Percentiles rank a stretch among this genome's conserved stretches.
Conservation (phyloP, 2,113 vertebrate genomes). For the Dolichotis patagonum region DNA sequence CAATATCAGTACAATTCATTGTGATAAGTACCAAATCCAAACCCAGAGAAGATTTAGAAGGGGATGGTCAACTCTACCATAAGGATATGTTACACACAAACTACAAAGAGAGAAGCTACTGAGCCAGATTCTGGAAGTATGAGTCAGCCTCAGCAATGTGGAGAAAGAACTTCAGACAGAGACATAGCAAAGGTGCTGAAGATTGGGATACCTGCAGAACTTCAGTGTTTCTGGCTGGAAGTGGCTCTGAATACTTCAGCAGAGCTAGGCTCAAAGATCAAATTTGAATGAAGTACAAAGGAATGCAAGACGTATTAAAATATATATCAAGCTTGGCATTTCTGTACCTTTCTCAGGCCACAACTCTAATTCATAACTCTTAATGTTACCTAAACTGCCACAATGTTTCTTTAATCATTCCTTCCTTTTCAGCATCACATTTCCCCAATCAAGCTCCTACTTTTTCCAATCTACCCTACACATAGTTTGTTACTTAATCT, state of each 20-base stretch:
- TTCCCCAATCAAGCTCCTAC: neutral
- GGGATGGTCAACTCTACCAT: neutral
- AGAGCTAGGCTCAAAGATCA: neutral
- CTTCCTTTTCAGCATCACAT: too few relatives aligned
- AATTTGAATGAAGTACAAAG: neutral
- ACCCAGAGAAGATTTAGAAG: slow-evolving; percentile 13
- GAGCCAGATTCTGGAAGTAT: neutral
- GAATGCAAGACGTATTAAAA: neutral
- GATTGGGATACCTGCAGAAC: neutral
- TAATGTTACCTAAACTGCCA: neutral
- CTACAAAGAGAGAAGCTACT: neutral
- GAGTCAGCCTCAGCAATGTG: neutral
- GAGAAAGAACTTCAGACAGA: neutral
- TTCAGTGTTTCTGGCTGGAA: neutral
- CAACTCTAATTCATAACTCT: neutral
- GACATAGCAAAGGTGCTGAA: neutral
- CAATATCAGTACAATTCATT: neutral
- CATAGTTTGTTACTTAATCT: neutral
- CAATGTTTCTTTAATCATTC: neutral
- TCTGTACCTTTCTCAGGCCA: neutral
- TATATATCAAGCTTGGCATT: neutral
- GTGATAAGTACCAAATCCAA: neutral
- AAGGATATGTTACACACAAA: neutral
- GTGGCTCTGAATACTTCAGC: neutral
- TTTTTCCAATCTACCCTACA: neutral